Evolutionary conservation across 2,113 vertebrate genomes (phyloP).

Genomic region (Oenanthe melanoleuca): DNA sequence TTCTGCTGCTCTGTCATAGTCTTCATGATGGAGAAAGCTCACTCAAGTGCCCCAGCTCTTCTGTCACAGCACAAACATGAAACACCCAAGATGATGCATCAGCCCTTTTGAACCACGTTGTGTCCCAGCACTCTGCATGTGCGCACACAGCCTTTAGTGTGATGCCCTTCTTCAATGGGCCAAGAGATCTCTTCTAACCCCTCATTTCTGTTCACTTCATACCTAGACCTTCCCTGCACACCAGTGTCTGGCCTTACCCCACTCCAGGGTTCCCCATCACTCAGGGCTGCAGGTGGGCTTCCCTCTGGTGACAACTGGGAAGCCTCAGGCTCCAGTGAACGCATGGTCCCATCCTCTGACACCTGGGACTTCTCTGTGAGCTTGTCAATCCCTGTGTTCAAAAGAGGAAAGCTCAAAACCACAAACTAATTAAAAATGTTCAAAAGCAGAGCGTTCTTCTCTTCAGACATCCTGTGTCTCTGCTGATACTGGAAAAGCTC

Average conservation of each 20-base stretch:
- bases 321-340: conserved; percentile 81
- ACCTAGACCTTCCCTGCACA: background rate
- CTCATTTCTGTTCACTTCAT: background rate
- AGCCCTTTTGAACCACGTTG: background rate
- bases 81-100: background rate
- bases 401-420: background rate
- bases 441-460: background rate
- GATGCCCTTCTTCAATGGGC: background rate
- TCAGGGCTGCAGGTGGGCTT: conserved; percentile 60
- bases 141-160: background rate
- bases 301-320: conserved; percentile 68
- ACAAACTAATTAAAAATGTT: background rate
- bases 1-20: background rate
- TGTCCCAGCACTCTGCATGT: background rate
- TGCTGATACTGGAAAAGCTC: background rate
- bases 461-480: background rate
- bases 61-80: background rate
- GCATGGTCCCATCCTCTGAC: conserved; percentile 94
- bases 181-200: background rate
- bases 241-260: conserved; percentile 31
- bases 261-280: conserved; percentile 77
- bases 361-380: conserved; percentile 98
- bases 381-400: conserved; percentile 88
- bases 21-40: background rate
- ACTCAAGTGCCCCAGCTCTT: background rate